Conservation (phyloP, 2,797 vertebrate genomes). For the Bothrops alternatus region DNA sequence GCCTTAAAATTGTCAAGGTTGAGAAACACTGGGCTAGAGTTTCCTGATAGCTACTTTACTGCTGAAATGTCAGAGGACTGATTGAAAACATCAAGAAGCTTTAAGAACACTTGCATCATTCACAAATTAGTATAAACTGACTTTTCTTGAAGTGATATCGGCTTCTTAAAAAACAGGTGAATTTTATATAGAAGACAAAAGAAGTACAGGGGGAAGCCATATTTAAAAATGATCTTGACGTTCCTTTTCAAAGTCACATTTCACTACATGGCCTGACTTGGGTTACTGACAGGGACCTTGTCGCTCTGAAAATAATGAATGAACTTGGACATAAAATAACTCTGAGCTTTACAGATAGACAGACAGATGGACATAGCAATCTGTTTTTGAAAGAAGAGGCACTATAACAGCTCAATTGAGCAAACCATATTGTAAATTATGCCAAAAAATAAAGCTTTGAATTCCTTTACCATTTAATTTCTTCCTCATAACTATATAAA, state of each 20-base stretch:
- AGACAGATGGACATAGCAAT: neutral
- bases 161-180: neutral
- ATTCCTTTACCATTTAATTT: neutral
- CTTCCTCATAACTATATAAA: no score
- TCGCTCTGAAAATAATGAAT: neutral
- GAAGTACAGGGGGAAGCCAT: neutral
- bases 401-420: neutral
- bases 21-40: neutral
- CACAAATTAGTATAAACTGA: neutral
- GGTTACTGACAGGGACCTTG: neutral
- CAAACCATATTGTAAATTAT: neutral
- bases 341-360: neutral
- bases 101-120: neutral
- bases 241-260: neutral
- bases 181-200: neutral
- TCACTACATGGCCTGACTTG: neutral
- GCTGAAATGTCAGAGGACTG: neutral
- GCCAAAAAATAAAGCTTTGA: neutral
- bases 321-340: neutral
- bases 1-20: no score
- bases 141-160: neutral
- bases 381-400: neutral
- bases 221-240: neutral
- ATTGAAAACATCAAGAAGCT: neutral
- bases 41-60: neutral